Base-by-base conservation (phyloP, 2,888 invertebrate genomes). In the Odontocolon sp. region DNA sequence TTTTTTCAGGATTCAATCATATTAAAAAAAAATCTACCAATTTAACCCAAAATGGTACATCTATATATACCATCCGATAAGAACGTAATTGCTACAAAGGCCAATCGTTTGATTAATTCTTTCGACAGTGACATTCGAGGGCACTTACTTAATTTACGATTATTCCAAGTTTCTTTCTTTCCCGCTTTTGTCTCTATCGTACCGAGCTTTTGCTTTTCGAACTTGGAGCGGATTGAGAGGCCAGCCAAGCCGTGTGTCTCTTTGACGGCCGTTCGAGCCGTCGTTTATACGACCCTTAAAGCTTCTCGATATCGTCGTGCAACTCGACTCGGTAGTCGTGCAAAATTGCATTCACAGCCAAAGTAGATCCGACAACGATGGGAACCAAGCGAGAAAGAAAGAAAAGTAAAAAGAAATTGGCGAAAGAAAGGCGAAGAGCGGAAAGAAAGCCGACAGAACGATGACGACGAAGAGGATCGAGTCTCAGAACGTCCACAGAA, bases 241-340 rank as follows among this genome's bases (percentile, higher is more conserved):
- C 52, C 45, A 45, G 9, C 68, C 40, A 23, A 45, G 18, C 31
- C 38, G 54, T 57, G n/a, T n/a, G 66, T 74, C 67, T 66, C 71
- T 75, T 78, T 70, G 75, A 75, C 61, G 63, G 28, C 42, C 61
- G 67, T 70, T 75, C 71, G 33, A 71, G 63, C 23, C 63, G 68
- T 68, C 78, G 74, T 78, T 78, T 71, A 75, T 70, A 57, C 52
- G 69, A 42, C 74, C 71, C 75, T 71, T 75, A 63, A 78, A 57
- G 57, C 57, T 59, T 52, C 23, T 31, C 38, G 71, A 72, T 64
- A 72, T 68, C 52, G 71, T 42, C 21, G 36, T 50, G 63, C 42
- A 68, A 63, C 26, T n/a, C n/a, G n/a, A 67, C 71, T 64, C 45
- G 63, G 38, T n/a, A n/a, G n/a, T 50, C 57, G 50, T 31, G 56